Evolutionary conservation across 2,113 vertebrate genomes (phyloP).

Genomic region (Pterocles orientalis): DNA sequence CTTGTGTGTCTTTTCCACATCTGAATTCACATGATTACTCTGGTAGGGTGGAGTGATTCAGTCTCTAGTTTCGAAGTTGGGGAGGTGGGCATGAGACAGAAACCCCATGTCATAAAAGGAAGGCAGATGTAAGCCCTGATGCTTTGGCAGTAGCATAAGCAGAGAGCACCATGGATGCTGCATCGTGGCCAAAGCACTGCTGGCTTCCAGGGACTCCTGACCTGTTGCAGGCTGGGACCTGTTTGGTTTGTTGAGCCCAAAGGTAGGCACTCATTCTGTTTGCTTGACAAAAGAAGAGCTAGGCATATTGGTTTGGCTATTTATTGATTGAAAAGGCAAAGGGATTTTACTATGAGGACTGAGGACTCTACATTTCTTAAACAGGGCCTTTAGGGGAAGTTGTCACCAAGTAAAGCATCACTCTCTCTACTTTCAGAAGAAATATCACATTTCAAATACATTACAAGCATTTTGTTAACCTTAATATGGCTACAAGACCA

Average conservation of each 20-base stretch:
- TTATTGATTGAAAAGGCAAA: not conserved
- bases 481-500: not conserved
- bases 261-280: not conserved
- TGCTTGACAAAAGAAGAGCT: not conserved
- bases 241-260: not conserved
- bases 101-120: not conserved
- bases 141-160: not conserved
- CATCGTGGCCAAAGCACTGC: not conserved
- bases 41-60: not conserved
- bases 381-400: not conserved
- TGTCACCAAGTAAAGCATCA: not conserved
- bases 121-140: not conserved
- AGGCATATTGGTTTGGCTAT: rapidly evolving
- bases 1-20: not conserved
- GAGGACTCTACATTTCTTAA: not conserved
- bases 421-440: not conserved
- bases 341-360: not conserved
- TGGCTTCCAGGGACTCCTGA: not conserved
- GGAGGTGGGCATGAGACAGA: not conserved
- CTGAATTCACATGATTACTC: not conserved
- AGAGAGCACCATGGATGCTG: not conserved
- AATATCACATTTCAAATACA: not conserved
- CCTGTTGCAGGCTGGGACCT: not conserved
- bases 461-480: not conserved
- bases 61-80: not conserved